Percentiles rank a stretch among this genome's conserved stretches.
Evolutionary conservation across 2,797 vertebrate species (phyloP).

Genomic region (Amniataba percoides): DNA sequence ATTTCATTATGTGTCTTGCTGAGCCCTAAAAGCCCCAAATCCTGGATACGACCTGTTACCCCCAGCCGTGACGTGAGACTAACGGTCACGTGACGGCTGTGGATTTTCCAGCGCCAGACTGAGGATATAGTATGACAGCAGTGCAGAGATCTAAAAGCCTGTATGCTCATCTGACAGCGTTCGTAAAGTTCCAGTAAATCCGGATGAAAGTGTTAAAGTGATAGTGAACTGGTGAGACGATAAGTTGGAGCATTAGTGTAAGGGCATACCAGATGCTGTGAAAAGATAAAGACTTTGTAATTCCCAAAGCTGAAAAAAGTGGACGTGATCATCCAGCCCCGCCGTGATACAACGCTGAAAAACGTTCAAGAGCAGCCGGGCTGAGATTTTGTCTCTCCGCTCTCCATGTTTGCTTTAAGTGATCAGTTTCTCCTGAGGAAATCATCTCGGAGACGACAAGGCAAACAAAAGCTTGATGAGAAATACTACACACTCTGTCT

Average conservation of each 20-base stretch:
- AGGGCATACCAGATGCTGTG: constrained; percentile 62
- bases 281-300: constrained; percentile 51
- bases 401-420: constrained; percentile 51
- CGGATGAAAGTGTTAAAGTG: constrained; percentile 59
- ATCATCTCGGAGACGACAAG: constrained; percentile 42
- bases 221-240: constrained; percentile 49
- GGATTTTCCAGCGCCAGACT: constrained; percentile 35
- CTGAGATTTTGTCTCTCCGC: constrained; percentile 16
- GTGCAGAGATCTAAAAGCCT: constrained; percentile 50
- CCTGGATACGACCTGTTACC: constrained; percentile 9
- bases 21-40: constrained; percentile 19
- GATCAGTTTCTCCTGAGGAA: constrained; percentile 52
- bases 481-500: constrained; percentile 44
- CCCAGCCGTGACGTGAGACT: neutral
- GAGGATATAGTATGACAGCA: constrained; percentile 33
- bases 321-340: constrained; percentile 19
- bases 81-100: constrained; percentile 3
- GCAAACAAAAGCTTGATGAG: constrained; percentile 67
- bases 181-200: constrained; percentile 60
- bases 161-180: constrained; percentile 52
- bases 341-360: neutral
- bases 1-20: neutral
- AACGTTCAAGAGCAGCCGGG: constrained; percentile 9
- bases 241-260: constrained; percentile 47
- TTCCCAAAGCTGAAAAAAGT: constrained; percentile 51